These are phyloP conservation scores for Microctonus brassicae DNA, from an alignment of 2,888 invertebrate genomes.

Conservation along the genomic window DNA sequence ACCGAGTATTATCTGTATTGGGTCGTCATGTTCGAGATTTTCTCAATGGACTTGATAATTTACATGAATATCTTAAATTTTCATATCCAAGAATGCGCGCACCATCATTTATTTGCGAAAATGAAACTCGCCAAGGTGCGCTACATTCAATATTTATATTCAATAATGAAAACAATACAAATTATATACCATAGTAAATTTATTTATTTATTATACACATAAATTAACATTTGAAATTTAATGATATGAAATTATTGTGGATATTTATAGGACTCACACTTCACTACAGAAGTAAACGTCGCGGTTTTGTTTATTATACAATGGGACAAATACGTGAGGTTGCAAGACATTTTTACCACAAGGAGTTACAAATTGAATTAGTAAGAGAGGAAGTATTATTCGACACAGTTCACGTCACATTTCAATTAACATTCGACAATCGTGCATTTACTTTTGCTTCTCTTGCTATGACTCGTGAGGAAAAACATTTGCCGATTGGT, in stretches of 20 bases:
- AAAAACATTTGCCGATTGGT: conserved; percentile 89
- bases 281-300: conserved; percentile 92
- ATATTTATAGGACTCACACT: conserved; percentile 81
- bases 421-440: conserved; percentile 95
- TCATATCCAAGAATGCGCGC: conserved; percentile 93
- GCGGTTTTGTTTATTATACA: conserved; percentile 96
- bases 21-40: conserved; percentile 96
- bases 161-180: not conserved
- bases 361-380: conserved; percentile 92
- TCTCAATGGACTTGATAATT: conserved; percentile 94
- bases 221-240: no score
- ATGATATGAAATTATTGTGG: conserved; percentile 28
- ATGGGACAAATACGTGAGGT: conserved; percentile 97
- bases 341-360: conserved; percentile 93
- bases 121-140: conserved; percentile 83
- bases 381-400: conserved; percentile 88
- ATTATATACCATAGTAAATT: not conserved
- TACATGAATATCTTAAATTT: conserved; percentile 97
- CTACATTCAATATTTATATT: conserved; percentile 17
- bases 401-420: conserved; percentile 93
- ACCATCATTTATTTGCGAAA: conserved; percentile 97
- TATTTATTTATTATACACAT: not conserved
- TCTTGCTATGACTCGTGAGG: conserved; percentile 87
- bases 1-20: conserved; percentile 88
- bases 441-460: conserved; percentile 88